These are phyloP conservation scores for Lamprotornis superbus DNA, from an alignment of 2,113 vertebrate genomes.

Conservation along the genomic window DNA sequence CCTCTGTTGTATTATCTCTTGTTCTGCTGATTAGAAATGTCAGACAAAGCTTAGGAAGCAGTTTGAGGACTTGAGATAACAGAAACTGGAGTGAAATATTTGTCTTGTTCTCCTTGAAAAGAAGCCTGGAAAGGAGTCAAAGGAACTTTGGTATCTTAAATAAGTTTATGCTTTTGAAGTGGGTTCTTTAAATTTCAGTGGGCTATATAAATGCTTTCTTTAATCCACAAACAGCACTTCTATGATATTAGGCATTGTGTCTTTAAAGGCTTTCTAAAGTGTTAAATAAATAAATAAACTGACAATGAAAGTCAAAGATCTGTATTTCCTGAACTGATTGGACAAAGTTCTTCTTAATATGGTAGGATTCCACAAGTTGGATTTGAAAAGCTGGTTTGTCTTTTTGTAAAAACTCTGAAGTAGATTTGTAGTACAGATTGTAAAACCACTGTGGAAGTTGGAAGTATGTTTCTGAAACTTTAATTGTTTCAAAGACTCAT, in stretches of 20 bases:
- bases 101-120: neutral
- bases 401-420: conserved; percentile 21
- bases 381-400: conserved; percentile 29
- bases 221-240: neutral
- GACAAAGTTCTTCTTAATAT: neutral
- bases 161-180: neutral
- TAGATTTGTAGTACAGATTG: conserved; percentile 44
- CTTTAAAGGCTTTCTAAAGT: neutral
- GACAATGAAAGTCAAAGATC: neutral
- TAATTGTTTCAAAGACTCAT: conserved; percentile 66
- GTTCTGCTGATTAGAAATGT: neutral
- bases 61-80: neutral
- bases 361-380: neutral
- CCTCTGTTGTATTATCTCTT: neutral
- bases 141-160: neutral
- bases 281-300: neutral
- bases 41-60: neutral
- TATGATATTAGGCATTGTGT: neutral
- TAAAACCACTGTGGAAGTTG: conserved; percentile 63
- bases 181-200: neutral
- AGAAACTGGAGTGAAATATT: neutral
- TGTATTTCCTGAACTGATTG: neutral
- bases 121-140: neutral
- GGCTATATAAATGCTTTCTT: neutral
- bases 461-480: conserved; percentile 69